These are phyloP conservation scores for Microctonus hyperodae DNA, from an alignment of 2,888 invertebrate genomes.

Conservation along the genomic window DNA sequence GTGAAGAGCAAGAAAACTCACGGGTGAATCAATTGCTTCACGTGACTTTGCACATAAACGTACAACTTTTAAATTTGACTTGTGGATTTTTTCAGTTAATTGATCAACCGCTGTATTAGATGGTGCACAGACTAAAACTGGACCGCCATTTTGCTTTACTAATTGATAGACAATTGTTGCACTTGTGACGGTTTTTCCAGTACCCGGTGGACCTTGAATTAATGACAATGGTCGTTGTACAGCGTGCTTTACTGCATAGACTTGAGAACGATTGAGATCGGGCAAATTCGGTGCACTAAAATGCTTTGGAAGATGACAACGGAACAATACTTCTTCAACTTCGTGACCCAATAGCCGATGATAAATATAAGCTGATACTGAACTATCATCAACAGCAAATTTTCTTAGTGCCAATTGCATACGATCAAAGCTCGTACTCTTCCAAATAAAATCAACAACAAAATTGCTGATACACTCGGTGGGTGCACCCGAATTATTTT, in stretches of 20 bases:
- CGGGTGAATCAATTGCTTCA: constrained; percentile 97
- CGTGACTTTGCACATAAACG: constrained; percentile 97
- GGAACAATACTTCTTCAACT: constrained; percentile 90
- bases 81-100: constrained; percentile 97
- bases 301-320: constrained; percentile 92
- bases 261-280: constrained; percentile 97
- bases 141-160: constrained; percentile 91
- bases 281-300: constrained; percentile 98
- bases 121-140: constrained; percentile 97
- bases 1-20: constrained; percentile 95
- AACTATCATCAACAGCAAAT: constrained; percentile 95
- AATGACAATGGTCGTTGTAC: constrained; percentile 93
- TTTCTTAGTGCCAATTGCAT: constrained; percentile 95
- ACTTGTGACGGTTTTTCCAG: constrained; percentile 99
- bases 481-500: constrained; percentile 90
- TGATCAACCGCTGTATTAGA: constrained; percentile 99
- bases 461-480: constrained; percentile 94
- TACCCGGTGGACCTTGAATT: constrained; percentile 97
- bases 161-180: constrained; percentile 99
- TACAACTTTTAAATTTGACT: constrained; percentile 92
- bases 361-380: constrained; percentile 97
- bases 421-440: constrained; percentile 96
- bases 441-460: constrained; percentile 99
- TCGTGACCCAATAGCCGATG: constrained; percentile 95
- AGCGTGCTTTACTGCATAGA: constrained; percentile 98